phyloP scores from a whole-genome alignment of 2,113 vertebrate species.

The Trichomycterus rosablanca region DNA sequence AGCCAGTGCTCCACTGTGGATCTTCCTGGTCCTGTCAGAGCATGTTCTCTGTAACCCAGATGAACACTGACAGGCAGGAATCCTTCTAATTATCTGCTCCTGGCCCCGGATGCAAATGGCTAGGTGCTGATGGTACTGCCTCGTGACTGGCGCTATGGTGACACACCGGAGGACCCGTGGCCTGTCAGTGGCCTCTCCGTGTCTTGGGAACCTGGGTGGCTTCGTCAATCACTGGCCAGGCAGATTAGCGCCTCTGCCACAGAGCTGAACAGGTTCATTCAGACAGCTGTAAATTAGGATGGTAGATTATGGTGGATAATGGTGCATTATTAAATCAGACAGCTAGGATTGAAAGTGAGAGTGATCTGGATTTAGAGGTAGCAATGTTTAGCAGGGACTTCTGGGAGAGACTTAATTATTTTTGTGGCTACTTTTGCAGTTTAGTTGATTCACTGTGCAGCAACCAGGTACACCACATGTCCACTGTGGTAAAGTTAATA shows the following conservation, averaged over 20 bases:
- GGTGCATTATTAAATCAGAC: conserved; percentile 5
- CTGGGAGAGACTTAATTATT: too few relatives aligned
- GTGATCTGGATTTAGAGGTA: conserved; percentile 22
- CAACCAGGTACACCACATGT: too few relatives aligned
- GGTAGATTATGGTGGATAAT: conserved; percentile 28
- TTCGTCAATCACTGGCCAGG: conserved; percentile 57
- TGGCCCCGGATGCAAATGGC: conserved; percentile 71
- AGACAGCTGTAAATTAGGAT: conserved; percentile 31
- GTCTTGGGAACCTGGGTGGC: conserved; percentile 42
- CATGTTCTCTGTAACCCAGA: conserved; percentile 67
- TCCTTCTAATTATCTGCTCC: conserved; percentile 74
- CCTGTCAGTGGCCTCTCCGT: conserved; percentile 37
- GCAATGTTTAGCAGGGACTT: too few relatives aligned
- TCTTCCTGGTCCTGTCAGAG: conserved; percentile 66
- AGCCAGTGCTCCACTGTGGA: too few relatives aligned
- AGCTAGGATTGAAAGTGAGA: conserved; percentile 5
- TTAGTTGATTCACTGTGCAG: too few relatives aligned
- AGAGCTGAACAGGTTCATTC: conserved; percentile 24
- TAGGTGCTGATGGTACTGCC: conserved; percentile 50
- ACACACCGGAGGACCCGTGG: conserved; percentile 32
- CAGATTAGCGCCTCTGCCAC: conserved; percentile 47
- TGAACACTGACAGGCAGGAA: conserved; percentile 77
- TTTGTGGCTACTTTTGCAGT: too few relatives aligned
- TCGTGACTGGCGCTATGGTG: conserved; percentile 61
- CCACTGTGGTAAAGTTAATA: too few relatives aligned